These are phyloP conservation scores for Amphiduros pacificus DNA, from an alignment of 2,888 invertebrate species.

Conservation along the genomic window DNA sequence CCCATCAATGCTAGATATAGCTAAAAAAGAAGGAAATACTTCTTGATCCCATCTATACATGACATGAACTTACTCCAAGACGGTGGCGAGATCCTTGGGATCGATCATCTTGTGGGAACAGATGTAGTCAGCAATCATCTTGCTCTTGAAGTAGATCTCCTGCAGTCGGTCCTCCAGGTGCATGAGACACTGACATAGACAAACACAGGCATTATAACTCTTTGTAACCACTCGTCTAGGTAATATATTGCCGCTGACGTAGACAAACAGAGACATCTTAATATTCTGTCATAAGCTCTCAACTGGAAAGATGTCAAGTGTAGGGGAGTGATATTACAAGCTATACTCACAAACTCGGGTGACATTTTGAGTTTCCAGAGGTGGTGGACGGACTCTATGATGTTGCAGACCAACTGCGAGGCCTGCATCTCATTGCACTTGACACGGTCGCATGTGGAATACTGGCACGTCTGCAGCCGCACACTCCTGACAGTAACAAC, in stretches of 20 bases:
- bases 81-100: conserved; percentile 45
- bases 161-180: conserved; percentile 81
- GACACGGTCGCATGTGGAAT: conserved; percentile 21
- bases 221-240: background rate
- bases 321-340: background rate
- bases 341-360: conserved; percentile 72
- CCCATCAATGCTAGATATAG: too few species aligned
- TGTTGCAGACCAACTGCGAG: conserved; percentile 71
- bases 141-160: conserved; percentile 83
- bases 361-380: conserved; percentile 77
- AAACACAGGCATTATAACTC: background rate
- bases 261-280: too few species aligned
- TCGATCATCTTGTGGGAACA: conserved; percentile 39
- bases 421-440: conserved; percentile 39
- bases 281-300: too few species aligned
- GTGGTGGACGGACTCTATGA: conserved; percentile 79
- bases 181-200: conserved; percentile 68
- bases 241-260: background rate
- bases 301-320: too few species aligned
- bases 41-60: too few species aligned
- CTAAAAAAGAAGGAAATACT: too few species aligned
- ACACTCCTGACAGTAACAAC: conserved; percentile 25
- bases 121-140: conserved; percentile 73
- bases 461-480: conserved; percentile 26
- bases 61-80: conserved; percentile 64